Evolutionary conservation across 1,140 invertebrate species (phyloP).

Genomic region (Ladona fulva): DNA sequence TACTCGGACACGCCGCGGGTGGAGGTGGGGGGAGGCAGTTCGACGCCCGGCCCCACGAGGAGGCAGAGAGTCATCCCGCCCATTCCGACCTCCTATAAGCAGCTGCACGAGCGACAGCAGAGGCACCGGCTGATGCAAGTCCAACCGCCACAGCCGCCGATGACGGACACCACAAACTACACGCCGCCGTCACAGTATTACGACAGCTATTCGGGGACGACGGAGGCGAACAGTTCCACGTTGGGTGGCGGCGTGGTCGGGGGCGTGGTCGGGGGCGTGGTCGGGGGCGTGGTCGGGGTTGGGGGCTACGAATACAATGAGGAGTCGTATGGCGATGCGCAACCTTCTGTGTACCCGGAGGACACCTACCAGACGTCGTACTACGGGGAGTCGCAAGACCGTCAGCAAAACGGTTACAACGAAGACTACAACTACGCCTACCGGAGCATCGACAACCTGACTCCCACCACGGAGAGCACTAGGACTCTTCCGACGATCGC

Average conservation of each 20-base stretch:
- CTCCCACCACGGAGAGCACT: conserved; percentile 25
- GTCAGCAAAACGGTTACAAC: conserved; percentile 39
- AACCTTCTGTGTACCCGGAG: background rate
- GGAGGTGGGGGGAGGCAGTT: background rate
- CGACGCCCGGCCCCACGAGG: background rate
- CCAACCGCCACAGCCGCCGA: background rate
- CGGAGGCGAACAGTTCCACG: background rate
- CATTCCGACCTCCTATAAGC: background rate
- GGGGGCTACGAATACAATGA: conserved; percentile 31
- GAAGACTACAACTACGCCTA: conserved; percentile 63
- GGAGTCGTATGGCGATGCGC: conserved; percentile 26
- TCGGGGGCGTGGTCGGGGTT: too few species aligned
- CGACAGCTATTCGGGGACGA: conserved; percentile 27
- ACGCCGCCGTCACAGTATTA: conserved; percentile 12
- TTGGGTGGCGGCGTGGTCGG: too few species aligned
- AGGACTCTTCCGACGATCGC: background rate
- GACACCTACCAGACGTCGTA: background rate
- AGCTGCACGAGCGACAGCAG: background rate
- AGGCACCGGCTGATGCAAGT: background rate
- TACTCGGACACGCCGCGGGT: background rate
- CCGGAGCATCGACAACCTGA: conserved; percentile 50
- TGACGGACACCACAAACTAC: background rate
- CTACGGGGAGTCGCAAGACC: conserved; percentile 10
- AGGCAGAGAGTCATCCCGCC: background rate
- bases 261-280: too few species aligned